Base-by-base conservation (phyloP, 2,113 vertebrate species). In the Grammomys dolichurus region DNA sequence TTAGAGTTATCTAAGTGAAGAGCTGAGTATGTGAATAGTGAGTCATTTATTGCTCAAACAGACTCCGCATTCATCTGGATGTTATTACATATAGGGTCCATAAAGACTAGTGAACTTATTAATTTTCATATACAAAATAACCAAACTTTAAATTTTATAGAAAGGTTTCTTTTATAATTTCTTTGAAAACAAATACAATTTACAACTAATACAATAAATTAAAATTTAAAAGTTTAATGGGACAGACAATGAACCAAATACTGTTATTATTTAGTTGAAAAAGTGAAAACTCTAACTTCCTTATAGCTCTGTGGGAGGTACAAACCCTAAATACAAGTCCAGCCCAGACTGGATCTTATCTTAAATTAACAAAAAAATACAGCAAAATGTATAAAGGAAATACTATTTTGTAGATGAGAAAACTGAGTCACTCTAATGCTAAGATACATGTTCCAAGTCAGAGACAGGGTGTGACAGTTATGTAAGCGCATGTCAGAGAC, bases 121-220 rank as follows among this genome's bases (percentile, higher is more conserved):
- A 26, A 82, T 60, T 60, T n/a, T 13, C n/a, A 60, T 40, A n/a
- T 58, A 60, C 17, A 65, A 60, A 51, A 86, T 96, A 40, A 40
- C 40, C 40, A 40, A 40, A 40, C 40, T 40, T 40, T 40, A 40
- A 40, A 40, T 40, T 40, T 80, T 95, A 1, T 48, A 28, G 48
- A 46, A 43, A 95, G 33, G 19, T 0, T 89, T 93, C 51, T 84
- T 69, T 84, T 28, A 87, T 78, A 40, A 84, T 94, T 94, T 91
- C 20, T 94, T 28, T 88, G 20, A 77, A 95, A 78, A 85, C 4
- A 81, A 65, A 89, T 89, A 31, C 80, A 93, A 95, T 80, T 0
- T 65, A 51, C 63, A 65, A 60, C 16, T 89, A 85, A 16, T 46
- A 65, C 54, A 63, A 95, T 46, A 4, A 19, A 11, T 56, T 85